Percentiles rank a stretch among this genome's conserved stretches.
Conservation (phyloP, 2,888 invertebrate genomes). For the Drosophila histrio region DNA sequence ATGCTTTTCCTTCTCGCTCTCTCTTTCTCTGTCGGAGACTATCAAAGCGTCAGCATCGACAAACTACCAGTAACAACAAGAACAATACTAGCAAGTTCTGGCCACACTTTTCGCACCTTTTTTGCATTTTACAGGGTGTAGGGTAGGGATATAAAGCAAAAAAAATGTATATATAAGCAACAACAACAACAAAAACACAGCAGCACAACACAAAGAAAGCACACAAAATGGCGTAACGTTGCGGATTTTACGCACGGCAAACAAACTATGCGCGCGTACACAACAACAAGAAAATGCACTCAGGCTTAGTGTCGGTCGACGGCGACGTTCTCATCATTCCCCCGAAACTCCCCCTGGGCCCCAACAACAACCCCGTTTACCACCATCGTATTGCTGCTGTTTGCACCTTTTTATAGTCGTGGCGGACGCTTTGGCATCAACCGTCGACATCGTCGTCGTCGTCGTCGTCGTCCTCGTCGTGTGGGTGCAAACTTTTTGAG, state of each 20-base stretch:
- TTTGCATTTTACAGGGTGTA: constrained; percentile 69
- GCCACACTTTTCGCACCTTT: constrained; percentile 72
- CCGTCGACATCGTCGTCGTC: constrained; percentile 6
- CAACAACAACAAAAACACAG: neutral
- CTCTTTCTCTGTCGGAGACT: constrained; percentile 32
- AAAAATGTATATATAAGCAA: constrained; percentile 1
- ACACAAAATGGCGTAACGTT: constrained; percentile 78
- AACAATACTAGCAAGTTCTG: constrained; percentile 33
- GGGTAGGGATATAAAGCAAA: constrained; percentile 39
- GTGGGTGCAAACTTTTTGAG: constrained; percentile 75
- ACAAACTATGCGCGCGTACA: constrained; percentile 78
- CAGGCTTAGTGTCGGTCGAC: constrained; percentile 74
- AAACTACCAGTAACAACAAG: constrained; percentile 53
- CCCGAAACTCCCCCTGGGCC: neutral
- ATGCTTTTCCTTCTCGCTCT: neutral
- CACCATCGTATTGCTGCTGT: constrained; percentile 43
- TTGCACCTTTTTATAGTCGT: constrained; percentile 70
- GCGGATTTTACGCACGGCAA: constrained; percentile 79
- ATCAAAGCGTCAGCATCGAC: constrained; percentile 70
- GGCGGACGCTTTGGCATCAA: constrained; percentile 41
- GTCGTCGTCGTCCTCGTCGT: constrained; percentile 19
- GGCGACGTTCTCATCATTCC: constrained; percentile 42
- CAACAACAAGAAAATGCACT: constrained; percentile 80
- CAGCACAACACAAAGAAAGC: constrained; percentile 62
- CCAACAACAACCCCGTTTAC: constrained; percentile 14